Percentiles rank a stretch among this genome's conserved stretches.
These are phyloP conservation scores for Achroia grisella DNA, from an alignment of 1,140 invertebrate species.

Conservation along the genomic window DNA sequence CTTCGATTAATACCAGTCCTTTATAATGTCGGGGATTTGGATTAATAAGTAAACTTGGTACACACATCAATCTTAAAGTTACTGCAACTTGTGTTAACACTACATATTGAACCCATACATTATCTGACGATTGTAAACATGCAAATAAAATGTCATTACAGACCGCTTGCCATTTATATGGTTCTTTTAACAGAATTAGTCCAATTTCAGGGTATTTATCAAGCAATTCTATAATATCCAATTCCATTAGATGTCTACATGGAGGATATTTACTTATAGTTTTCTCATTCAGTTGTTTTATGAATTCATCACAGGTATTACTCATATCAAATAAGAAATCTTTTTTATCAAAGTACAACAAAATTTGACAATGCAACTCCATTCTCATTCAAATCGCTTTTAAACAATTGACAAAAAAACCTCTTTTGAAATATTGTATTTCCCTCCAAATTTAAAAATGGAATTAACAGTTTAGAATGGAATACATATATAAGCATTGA, in stretches of 20 bases:
- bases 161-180: conserved; percentile 37
- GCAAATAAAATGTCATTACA: conserved; percentile 50
- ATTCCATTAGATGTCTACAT: conserved; percentile 35
- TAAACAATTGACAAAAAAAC: no score
- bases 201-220: conserved; percentile 37
- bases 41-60: conserved; percentile 25
- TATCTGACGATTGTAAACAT: conserved; percentile 35
- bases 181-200: conserved; percentile 39
- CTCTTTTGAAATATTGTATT: no score
- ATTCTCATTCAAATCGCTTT: no score
- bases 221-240: conserved; percentile 52
- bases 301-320: conserved; percentile 30
- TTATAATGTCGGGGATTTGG: conserved; percentile 20
- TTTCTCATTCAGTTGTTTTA: conserved; percentile 34
- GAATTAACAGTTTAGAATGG: no score
- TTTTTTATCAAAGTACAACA: conserved; percentile 53
- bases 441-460: no score
- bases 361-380: conserved; percentile 32
- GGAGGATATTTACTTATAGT: conserved; percentile 44
- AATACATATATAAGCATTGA: no score
- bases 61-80: conserved; percentile 34
- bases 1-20: conserved; percentile 29
- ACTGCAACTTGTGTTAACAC: conserved; percentile 35
- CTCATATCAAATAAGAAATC: conserved; percentile 38
- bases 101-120: conserved; percentile 22